Evolutionary conservation across 2,113 vertebrate genomes (phyloP), one percentile per base, ranked within the genome.

Genomic region (Oreotragus oreotragus): DNA sequence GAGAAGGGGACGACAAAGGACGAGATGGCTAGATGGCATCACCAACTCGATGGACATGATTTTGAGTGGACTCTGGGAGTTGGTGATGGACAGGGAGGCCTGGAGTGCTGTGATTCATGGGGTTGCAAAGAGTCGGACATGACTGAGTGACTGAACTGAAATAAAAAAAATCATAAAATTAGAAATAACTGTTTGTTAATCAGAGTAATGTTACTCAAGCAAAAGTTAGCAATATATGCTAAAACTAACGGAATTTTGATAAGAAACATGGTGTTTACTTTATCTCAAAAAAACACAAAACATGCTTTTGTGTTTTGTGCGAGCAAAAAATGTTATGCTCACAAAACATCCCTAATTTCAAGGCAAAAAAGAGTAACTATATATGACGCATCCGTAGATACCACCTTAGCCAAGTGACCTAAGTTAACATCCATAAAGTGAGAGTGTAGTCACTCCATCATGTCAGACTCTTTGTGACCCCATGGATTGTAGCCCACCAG

Each of bases 331-430:
- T 58, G 57, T 58, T 58, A 58, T 85, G 55, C 66, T 92, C 25
- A 60, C 57, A 77, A 86, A 88, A 88, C 90, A 91, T 36, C 58
- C 83, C 51, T 94, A 53, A 90, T 88, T 95, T 92, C 49, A 85
- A 90, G 84, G 23, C 43, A 58, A 6, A 81, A 96, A 92, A 55
- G 15, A 55, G 27, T 43, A 79, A 90, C 55, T 88, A 53, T 84
- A 79, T 43, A 70, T 77, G 84, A 94, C 91, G 77, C 91, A 94
- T 12, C 12, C 53, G 79, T 53, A 73, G 89, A 55, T 21, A 79
- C 16, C 33, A 66, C 49, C 51, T 85, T 79, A 83, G 53, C 43
- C 23, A 83, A 90, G 6, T 60, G 53, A 90, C 64, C 47, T 45
- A 95, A 90, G 66, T 60, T 58, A 97, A 45, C 33, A 81, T 36